These are phyloP conservation scores for Drosophila borealis DNA, from an alignment of 2,888 invertebrate species.

Conservation along the genomic window DNA sequence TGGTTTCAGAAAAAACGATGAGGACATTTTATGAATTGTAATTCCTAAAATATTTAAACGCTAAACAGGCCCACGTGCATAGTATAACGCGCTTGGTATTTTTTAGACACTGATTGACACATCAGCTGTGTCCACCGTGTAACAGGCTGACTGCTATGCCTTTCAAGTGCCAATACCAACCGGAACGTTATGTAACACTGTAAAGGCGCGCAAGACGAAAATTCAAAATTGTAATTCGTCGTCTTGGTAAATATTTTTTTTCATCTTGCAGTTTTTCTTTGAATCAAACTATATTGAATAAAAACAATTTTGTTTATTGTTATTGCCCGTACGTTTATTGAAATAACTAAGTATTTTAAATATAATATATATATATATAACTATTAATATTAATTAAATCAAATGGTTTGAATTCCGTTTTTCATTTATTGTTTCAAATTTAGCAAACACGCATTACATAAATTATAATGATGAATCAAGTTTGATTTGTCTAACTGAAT, in stretches of 20 bases:
- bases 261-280: neutral
- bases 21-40: slow-evolving; percentile 77
- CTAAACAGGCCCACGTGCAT: slow-evolving; percentile 56
- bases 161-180: no score
- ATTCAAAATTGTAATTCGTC: neutral
- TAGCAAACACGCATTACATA: slow-evolving; percentile 49
- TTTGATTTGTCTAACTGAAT: slow-evolving; percentile 34
- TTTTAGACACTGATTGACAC: neutral
- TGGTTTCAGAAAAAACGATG: slow-evolving; percentile 87
- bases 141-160: slow-evolving; percentile 7
- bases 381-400: slow-evolving; percentile 16
- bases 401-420: slow-evolving; percentile 38
- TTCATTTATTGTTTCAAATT: slow-evolving; percentile 55
- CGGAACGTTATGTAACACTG: slow-evolving; percentile 5
- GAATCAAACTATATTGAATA: neutral
- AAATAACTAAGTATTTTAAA: slow-evolving; percentile 12
- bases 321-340: slow-evolving; percentile 51
- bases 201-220: neutral
- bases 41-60: slow-evolving; percentile 37
- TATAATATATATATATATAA: slow-evolving; percentile 16
- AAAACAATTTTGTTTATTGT: neutral
- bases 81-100: slow-evolving; percentile 28
- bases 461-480: slow-evolving; percentile 28
- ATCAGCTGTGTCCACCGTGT: slow-evolving; percentile 29
- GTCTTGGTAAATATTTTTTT: neutral